Evolutionary conservation across 2,888 invertebrate genomes (phyloP), one percentile per base, ranked within the genome.

Genomic region (Callimorpha dominula): DNA sequence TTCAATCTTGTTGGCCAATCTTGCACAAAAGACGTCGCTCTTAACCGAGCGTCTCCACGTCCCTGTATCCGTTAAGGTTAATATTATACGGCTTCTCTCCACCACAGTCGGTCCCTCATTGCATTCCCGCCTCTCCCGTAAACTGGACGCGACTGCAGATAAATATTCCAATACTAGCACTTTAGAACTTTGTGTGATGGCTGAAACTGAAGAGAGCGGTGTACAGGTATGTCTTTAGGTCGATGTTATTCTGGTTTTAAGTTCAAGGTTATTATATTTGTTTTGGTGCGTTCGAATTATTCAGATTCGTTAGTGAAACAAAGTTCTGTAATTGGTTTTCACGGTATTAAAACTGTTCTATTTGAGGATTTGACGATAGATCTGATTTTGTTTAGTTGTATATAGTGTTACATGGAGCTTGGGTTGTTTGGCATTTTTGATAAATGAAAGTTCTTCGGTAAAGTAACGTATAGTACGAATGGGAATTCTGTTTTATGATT

Each of bases 191-290:
- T 70, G 72, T 73, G 78, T 62, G 14, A 93, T 94, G 93, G 86
- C 91, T 54, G 93, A 91, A 60, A 81, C 83, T 1, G 92, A 90
- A 46, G 93, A 93, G 72, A 93, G 90, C 79, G 90, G 90, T 43
- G 86, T 87, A 12, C 92, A 94, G 88, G 93, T 94, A 81, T 80
- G 91, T 82, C 42, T 9, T n/a, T 20, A 17, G 5, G 43, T 46
- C 14, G 12, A 66, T 60, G n/a, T 57, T 31, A 15, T 14, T 49
- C 15, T 65, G 50, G 15, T 70, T 65, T n/a, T 5, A 60, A 60
- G 65, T 69, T 65, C 68, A 64, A 60, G 46, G 31, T 12, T 49
- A 31, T 7, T 52, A 46, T 46, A 54, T 49, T 15, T 15, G 42
- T 68, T 42, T 66, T 50, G 12, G 31, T 49, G n/a, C 49, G 60